phyloP scores from a whole-genome alignment of 2,888 invertebrate species.

The Temnothorax unifasciatus region DNA sequence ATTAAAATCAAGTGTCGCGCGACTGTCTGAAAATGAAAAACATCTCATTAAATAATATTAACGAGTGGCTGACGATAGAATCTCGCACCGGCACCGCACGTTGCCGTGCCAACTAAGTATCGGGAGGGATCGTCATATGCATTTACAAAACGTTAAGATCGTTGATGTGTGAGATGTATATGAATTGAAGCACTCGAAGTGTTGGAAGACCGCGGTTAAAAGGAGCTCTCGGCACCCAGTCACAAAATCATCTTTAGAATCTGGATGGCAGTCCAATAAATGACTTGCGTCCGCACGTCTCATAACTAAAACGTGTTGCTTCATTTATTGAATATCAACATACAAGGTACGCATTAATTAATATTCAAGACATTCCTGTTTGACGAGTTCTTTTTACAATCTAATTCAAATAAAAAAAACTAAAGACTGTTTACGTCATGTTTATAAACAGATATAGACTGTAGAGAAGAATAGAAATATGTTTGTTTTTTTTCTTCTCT shows the following conservation, averaged over 20 bases:
- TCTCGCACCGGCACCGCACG: neutral
- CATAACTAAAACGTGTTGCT: neutral
- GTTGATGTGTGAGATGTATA: neutral
- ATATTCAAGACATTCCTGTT: neutral
- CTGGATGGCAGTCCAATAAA: neutral
- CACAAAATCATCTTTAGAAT: slow-evolving; percentile 23
- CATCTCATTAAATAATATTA: neutral
- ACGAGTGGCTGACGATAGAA: neutral
- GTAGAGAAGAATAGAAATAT: neutral
- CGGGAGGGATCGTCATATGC: neutral
- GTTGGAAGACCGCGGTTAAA: slow-evolving; percentile 25
- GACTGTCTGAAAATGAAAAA: slow-evolving; percentile 9
- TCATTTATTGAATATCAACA: neutral
- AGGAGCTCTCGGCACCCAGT: neutral
- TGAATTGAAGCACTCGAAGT: neutral
- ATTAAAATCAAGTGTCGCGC: slow-evolving; percentile 14
- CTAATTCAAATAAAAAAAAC: neutral
- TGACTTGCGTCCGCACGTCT: neutral
- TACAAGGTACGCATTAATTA: slow-evolving; percentile 23
- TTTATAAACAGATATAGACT: slow-evolving; percentile 1
- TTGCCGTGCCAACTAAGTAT: slow-evolving; percentile 6
- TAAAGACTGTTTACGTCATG: neutral
- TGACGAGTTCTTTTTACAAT: neutral
- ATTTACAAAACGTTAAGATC: neutral
- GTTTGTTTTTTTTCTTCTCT: too few relatives aligned